A percentile compares a stretch with the other conserved stretches of the same genome.
These are phyloP conservation scores for Hapalemur alaotrensis DNA, from an alignment of 2,797 vertebrate species.

Conservation along the genomic window DNA sequence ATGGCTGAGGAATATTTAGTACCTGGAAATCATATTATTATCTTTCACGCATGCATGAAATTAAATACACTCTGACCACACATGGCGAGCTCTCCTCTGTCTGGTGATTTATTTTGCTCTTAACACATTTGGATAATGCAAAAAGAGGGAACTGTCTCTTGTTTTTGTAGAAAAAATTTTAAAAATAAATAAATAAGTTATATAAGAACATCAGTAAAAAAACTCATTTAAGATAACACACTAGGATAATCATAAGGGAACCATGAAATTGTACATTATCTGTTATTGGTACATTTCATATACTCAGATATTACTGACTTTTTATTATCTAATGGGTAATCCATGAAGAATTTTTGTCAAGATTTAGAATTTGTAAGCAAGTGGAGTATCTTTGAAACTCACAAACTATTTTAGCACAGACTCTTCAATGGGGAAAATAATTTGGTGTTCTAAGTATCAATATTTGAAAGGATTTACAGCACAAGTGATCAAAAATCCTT, in stretches of 20 bases:
- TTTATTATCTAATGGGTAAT: not conserved
- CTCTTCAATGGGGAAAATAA: slow-evolving; percentile 23
- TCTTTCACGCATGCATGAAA: slow-evolving; percentile 54
- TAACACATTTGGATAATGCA: not conserved
- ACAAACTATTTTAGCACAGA: not conserved
- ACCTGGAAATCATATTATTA: slow-evolving; percentile 37
- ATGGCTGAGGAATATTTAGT: slow-evolving; percentile 47
- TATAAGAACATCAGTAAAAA: not conserved
- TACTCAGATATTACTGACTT: not conserved
- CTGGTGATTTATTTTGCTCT: not conserved
- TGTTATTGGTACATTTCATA: not conserved
- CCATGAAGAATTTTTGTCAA: slow-evolving; percentile 42
- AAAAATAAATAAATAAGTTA: not conserved
- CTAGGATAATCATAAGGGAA: not conserved
- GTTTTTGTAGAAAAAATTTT: not conserved
- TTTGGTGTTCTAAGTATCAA: slow-evolving; percentile 35
- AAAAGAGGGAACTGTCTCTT: not conserved
- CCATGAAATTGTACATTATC: not conserved
- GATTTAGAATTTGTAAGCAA: slow-evolving; percentile 69
- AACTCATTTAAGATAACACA: slow-evolving; percentile 23
- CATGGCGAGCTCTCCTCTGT: not conserved
- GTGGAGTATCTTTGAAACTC: slow-evolving; percentile 53
- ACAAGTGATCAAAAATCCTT: slow-evolving; percentile 48
- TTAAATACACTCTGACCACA: slow-evolving; percentile 47
- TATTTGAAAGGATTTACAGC: not conserved